Evolutionary conservation across 2,797 vertebrate species (phyloP), one percentile per base, ranked within the genome.

Genomic region (Acanthopagrus latus): DNA sequence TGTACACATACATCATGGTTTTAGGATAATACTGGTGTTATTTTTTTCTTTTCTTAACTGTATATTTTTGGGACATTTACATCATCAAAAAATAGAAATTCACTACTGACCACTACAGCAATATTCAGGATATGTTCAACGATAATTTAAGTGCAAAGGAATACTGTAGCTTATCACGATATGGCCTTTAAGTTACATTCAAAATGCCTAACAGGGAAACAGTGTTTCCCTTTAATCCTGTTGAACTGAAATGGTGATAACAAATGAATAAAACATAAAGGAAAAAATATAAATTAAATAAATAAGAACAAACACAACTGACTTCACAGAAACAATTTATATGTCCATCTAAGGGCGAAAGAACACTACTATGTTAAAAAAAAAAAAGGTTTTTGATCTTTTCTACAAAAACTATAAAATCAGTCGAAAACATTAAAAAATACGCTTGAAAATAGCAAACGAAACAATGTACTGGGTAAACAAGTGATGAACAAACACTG

Each of bases 181-280:
- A 90, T 90, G 90, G 85, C 86, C 81, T 84, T 90, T 71, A 74
- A 87, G 81, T 79, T 91, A 91, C 93, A 93, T 93, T 92, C 91
- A 88, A 83, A 81, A 86, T 86, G 84, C 81, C 59, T 48, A 67
- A 62, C 13, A 76, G 68, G 74, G 75, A 71, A 76, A 74, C 9
- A 17, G 17, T 2, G 38, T 29, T 60, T 58, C 73, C 72, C 64
- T 68, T 72, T 38, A 59, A 78, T 81, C 33, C 21, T 56, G 62
- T 67, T 76, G 21, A 83, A 80, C 52, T 21, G 17, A 43, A 69
- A 60, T 47, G 17, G 10, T 11, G 16, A 52, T 27, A 64, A 60
- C 13, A 51, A 60, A 64, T 25, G 0, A 21, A 54, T 47, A 29
- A 52, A 75, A 58, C 41, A 56, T 27, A 41, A 55, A 72, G 13